phyloP scores from a whole-genome alignment of 1,140 invertebrate genomes.

The Adelges cooleyi region DNA sequence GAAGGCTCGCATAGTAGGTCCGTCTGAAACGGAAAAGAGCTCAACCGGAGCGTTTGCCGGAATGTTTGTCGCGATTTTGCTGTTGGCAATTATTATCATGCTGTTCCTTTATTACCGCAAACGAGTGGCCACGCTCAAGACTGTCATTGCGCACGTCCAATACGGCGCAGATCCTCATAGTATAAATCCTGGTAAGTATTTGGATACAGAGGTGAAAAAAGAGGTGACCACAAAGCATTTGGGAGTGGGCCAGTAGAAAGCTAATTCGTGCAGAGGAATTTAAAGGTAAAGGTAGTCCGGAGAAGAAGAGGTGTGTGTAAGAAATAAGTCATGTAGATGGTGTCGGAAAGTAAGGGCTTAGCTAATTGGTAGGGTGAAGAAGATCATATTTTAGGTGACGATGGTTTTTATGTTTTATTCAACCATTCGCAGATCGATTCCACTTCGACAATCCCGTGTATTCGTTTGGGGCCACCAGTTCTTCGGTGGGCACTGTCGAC shows the following conservation, averaged over 20 bases:
- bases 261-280: too few relatives aligned
- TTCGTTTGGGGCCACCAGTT: slow-evolving; percentile 49
- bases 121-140: slow-evolving; percentile 64
- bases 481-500: slow-evolving; percentile 19
- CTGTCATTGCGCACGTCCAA: slow-evolving; percentile 74
- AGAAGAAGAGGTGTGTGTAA: too few relatives aligned
- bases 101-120: slow-evolving; percentile 65
- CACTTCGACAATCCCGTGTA: slow-evolving; percentile 91
- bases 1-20: slow-evolving; percentile 37
- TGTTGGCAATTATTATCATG: slow-evolving; percentile 48
- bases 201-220: too few relatives aligned
- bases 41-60: slow-evolving; percentile 43
- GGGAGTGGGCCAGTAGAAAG: too few relatives aligned
- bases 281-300: too few relatives aligned
- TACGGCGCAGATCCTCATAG: slow-evolving; percentile 66
- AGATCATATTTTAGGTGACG: too few relatives aligned
- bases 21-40: slow-evolving; percentile 35
- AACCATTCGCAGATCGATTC: slow-evolving; percentile 57
- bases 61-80: slow-evolving; percentile 54
- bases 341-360: too few relatives aligned
- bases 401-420: slow-evolving; percentile 19
- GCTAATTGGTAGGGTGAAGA: too few relatives aligned
- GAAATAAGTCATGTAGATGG: too few relatives aligned
- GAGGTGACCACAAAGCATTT: too few relatives aligned
- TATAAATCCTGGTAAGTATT: slow-evolving; percentile 45